These are phyloP conservation scores for Hanleya hanleyi DNA, from an alignment of 2,888 invertebrate species.

Conservation along the genomic window DNA sequence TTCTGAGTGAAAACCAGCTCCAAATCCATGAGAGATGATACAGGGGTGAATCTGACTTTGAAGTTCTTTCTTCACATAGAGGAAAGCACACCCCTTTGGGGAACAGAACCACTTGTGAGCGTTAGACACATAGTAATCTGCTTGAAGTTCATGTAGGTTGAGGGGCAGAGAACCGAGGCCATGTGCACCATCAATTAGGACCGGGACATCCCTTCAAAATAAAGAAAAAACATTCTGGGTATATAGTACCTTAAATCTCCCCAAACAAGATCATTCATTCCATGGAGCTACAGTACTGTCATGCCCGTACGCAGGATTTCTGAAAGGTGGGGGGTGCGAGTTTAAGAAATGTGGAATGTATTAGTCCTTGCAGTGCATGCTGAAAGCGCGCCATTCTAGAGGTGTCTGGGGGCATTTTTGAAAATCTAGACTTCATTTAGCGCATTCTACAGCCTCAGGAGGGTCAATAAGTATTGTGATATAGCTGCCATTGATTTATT, in stretches of 20 bases:
- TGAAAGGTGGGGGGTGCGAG: too few species aligned
- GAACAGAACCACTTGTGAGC: constrained; percentile 72
- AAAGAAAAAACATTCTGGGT: background rate
- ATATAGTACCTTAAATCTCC: background rate
- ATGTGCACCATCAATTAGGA: constrained; percentile 71
- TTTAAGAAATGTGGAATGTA: too few species aligned
- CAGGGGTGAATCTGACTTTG: constrained; percentile 59
- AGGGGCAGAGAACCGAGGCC: constrained; percentile 62
- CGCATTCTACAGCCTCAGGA: too few species aligned
- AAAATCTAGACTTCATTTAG: too few species aligned
- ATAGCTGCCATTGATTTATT: too few species aligned
- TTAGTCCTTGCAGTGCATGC: too few species aligned
- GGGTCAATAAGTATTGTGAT: too few species aligned
- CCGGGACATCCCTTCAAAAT: constrained; percentile 55
- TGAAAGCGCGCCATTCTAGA: too few species aligned
- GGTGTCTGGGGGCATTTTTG: too few species aligned
- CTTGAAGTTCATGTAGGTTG: constrained; percentile 49
- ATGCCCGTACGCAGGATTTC: too few species aligned
- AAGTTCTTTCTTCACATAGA: constrained; percentile 61
- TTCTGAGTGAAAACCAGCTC: constrained; percentile 69
- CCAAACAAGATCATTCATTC: background rate
- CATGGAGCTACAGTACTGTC: too few species aligned
- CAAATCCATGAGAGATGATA: constrained; percentile 71
- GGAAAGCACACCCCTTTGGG: constrained; percentile 69
- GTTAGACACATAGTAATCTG: constrained; percentile 70